Percentiles rank a stretch among this genome's conserved stretches.
Evolutionary conservation across 2,797 vertebrate species (phyloP).

Genomic region (Astyanax mexicanus): DNA sequence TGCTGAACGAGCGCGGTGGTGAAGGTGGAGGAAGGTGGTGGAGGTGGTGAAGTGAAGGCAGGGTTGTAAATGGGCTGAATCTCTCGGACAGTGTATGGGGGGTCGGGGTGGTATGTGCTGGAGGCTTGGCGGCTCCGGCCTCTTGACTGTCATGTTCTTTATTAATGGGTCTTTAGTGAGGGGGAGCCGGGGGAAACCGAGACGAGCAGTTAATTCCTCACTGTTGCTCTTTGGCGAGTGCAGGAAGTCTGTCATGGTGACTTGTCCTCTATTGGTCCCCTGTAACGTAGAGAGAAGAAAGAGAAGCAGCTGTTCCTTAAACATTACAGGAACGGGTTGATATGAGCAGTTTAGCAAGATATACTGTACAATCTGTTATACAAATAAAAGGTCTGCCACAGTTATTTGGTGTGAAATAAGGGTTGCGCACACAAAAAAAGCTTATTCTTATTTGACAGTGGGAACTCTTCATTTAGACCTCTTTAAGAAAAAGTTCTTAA

Average conservation of each 20-base stretch:
- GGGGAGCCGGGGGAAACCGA: slow-evolving; percentile 45
- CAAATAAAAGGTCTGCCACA: no score
- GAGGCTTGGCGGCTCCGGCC: slow-evolving; percentile 35
- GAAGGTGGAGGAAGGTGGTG: slow-evolving; percentile 56
- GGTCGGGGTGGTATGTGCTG: slow-evolving; percentile 40
- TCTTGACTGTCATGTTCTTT: slow-evolving; percentile 46
- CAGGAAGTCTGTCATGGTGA: slow-evolving; percentile 32
- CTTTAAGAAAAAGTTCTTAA: no score
- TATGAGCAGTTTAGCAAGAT: no score
- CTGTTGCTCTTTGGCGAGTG: slow-evolving; percentile 39
- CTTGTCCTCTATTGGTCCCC: slow-evolving; percentile 37
- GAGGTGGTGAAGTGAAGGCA: slow-evolving; percentile 1
- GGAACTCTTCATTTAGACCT: no score
- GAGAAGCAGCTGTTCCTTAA: background rate
- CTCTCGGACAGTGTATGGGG: slow-evolving; percentile 45
- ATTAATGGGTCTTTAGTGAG: slow-evolving; percentile 49
- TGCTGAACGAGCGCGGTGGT: slow-evolving; percentile 63
- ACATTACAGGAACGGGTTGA: background rate
- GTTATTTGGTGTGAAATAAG: no score
- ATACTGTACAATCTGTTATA: no score
- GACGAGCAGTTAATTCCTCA: slow-evolving; percentile 47
- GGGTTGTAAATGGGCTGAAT: slow-evolving; percentile 24
- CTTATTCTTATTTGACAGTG: no score
- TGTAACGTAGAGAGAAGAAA: background rate
- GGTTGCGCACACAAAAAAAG: no score